Percentiles rank a stretch among this genome's conserved stretches.
These are phyloP conservation scores for Mystacides longicornis DNA, from an alignment of 2,888 invertebrate species.

Conservation along the genomic window DNA sequence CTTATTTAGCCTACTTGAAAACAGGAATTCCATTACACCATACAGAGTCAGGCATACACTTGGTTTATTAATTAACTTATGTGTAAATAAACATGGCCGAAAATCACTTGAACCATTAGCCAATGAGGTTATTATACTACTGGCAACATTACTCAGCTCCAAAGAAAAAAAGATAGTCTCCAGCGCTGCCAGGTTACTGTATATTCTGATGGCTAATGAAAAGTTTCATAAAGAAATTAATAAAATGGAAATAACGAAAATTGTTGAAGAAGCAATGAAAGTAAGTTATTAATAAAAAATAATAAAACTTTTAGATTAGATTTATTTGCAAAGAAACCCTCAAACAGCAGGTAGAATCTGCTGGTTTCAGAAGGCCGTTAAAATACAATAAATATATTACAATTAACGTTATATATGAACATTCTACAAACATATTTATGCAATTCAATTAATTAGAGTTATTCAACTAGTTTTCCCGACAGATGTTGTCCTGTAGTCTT, in stretches of 20 bases:
- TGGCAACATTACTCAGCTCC: conserved; percentile 29
- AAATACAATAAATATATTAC: too few species aligned
- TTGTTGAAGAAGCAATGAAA: conserved; percentile 16
- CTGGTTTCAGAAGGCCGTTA: too few species aligned
- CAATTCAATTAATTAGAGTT: too few species aligned
- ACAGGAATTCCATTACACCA: conserved; percentile 35
- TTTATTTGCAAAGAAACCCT: too few species aligned
- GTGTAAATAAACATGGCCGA: conserved; percentile 48
- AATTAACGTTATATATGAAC: too few species aligned
- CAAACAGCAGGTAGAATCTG: too few species aligned
- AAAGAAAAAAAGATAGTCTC: conserved; percentile 31
- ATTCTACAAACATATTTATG: too few species aligned
- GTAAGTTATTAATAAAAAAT: conserved; percentile 7
- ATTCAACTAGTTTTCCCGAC: too few species aligned
- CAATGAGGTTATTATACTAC: conserved; percentile 28
- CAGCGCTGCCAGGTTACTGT: conserved; percentile 34
- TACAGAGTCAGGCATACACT: conserved; percentile 60
- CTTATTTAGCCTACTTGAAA: conserved; percentile 44
- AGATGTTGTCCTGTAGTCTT: too few species aligned
- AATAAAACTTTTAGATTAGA: neutral
- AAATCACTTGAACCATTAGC: conserved; percentile 27
- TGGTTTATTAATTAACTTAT: conserved; percentile 61
- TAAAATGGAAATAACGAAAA: conserved; percentile 35
- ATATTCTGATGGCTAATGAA: conserved; percentile 41
- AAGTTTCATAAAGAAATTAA: conserved; percentile 45